phyloP scores from a whole-genome alignment of 1,140 invertebrate genomes.

The Metaphire vulgaris region DNA sequence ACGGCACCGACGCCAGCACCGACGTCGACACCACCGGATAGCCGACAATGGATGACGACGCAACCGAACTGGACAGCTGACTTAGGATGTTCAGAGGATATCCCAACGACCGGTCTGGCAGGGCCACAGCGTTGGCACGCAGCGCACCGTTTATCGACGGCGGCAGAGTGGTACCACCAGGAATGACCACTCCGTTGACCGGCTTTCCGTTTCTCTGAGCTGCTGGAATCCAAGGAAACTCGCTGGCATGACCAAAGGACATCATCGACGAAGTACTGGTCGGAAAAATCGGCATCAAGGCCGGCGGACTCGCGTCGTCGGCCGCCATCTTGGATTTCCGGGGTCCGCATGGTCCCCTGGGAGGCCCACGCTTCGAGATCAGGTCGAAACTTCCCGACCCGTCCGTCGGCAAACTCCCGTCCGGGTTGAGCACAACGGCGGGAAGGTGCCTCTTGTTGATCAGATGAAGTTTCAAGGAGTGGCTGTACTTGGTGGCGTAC shows the following conservation, averaged over 20 bases:
- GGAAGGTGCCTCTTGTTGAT: constrained; percentile 78
- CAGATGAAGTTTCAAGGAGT: constrained; percentile 90
- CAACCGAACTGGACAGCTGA: not conserved
- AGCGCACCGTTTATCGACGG: not conserved
- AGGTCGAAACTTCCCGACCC: constrained; percentile 40
- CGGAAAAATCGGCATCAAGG: not conserved
- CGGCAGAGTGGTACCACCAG: not conserved
- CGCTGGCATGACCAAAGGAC: not conserved
- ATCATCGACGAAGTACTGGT: not conserved
- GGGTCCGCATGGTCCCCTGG: constrained; percentile 43
- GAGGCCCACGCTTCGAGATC: constrained; percentile 44
- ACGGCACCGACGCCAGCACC: not conserved
- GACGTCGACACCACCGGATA: not conserved
- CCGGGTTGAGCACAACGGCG: constrained; percentile 48
- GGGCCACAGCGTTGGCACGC: not conserved
- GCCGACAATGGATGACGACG: not conserved
- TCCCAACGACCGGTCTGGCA: not conserved
- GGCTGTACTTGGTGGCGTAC: constrained; percentile 98
- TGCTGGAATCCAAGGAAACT: not conserved
- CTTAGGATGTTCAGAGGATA: not conserved
- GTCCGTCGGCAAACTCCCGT: constrained; percentile 42
- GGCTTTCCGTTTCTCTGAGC: not conserved
- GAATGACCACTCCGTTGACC: not conserved
- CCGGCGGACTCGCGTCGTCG: not conserved
- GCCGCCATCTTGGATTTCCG: too few relatives aligned